A percentile compares a stretch with the other conserved stretches of the same genome.
phyloP scores from a whole-genome alignment of 2,888 invertebrate genomes.

The Thelaira solivaga region DNA sequence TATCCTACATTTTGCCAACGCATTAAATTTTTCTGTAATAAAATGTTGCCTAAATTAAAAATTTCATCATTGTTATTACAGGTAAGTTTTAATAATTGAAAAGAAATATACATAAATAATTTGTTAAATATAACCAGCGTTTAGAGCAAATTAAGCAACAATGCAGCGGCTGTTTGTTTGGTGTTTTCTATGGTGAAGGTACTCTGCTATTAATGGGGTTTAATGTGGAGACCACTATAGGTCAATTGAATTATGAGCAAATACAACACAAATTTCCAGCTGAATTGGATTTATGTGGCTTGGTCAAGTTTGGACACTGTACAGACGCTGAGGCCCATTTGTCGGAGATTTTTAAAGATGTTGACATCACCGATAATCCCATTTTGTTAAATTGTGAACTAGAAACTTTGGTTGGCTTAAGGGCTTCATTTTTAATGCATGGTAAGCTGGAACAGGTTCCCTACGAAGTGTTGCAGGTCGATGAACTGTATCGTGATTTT shows the following conservation, averaged over 20 bases:
- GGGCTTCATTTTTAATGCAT: slow-evolving; percentile 84
- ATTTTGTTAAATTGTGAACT: slow-evolving; percentile 81
- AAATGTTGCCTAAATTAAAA: slow-evolving; percentile 85
- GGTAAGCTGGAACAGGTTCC: slow-evolving; percentile 83
- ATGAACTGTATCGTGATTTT: slow-evolving; percentile 84
- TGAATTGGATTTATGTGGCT: slow-evolving; percentile 87
- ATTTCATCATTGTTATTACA: slow-evolving; percentile 84
- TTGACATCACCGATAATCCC: slow-evolving; percentile 89
- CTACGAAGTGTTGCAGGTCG: slow-evolving; percentile 81
- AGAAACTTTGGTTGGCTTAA: slow-evolving; percentile 80
- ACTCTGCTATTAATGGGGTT: slow-evolving; percentile 84
- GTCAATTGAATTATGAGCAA: slow-evolving; percentile 78
- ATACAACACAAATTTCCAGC: slow-evolving; percentile 83
- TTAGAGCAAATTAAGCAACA: slow-evolving; percentile 81
- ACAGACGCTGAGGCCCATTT: slow-evolving; percentile 81
- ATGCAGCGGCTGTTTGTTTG: slow-evolving; percentile 85
- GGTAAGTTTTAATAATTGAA: slow-evolving; percentile 77
- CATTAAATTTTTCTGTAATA: slow-evolving; percentile 33
- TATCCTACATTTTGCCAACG: slow-evolving; percentile 58
- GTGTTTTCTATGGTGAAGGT: slow-evolving; percentile 85
- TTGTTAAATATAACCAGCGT: slow-evolving; percentile 78
- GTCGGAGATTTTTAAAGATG: slow-evolving; percentile 82
- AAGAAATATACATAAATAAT: neutral
- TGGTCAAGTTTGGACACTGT: slow-evolving; percentile 82
- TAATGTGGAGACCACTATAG: slow-evolving; percentile 81